Evolutionary conservation across 2,797 vertebrate genomes (phyloP).

Genomic region (Etheostoma perlongum): DNA sequence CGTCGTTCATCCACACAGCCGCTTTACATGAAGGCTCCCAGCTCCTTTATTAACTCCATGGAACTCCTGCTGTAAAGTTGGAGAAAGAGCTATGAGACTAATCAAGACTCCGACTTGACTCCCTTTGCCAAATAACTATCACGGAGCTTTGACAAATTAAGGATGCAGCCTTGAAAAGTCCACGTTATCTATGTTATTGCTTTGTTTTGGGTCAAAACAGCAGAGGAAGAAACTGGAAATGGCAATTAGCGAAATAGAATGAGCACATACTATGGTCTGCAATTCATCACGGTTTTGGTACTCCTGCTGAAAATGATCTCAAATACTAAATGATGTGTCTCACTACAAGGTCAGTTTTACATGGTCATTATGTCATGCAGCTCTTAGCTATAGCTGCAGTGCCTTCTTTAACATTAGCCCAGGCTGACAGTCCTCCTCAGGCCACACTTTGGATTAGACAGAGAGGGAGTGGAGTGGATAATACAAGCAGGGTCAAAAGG

Average conservation of each 20-base stretch:
- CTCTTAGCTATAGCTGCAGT: slow-evolving; percentile 6
- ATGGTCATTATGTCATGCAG: slow-evolving; percentile 36
- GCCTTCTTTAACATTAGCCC: slow-evolving; percentile 9
- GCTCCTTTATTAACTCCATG: slow-evolving; percentile 63
- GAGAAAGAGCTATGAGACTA: slow-evolving; percentile 65
- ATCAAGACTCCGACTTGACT: slow-evolving; percentile 54
- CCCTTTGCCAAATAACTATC: slow-evolving; percentile 74
- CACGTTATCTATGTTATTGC: slow-evolving; percentile 52
- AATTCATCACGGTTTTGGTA: slow-evolving; percentile 45
- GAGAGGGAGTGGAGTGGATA: slow-evolving; percentile 58
- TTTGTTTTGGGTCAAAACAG: slow-evolving; percentile 41
- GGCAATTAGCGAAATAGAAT: slow-evolving; percentile 56
- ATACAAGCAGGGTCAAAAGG: slow-evolving; percentile 69
- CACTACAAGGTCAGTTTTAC: slow-evolving; percentile 44
- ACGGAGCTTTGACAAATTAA: slow-evolving; percentile 59
- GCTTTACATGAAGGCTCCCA: slow-evolving; percentile 60
- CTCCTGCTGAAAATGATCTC: slow-evolving; percentile 47
- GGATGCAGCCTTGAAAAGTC: slow-evolving; percentile 60
- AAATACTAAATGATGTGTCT: slow-evolving; percentile 56
- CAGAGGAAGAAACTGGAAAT: slow-evolving; percentile 54
- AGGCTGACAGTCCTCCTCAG: slow-evolving; percentile 46
- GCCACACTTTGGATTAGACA: slow-evolving; percentile 49
- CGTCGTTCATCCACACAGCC: slow-evolving; percentile 55
- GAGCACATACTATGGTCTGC: slow-evolving; percentile 40
- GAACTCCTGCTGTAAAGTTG: slow-evolving; percentile 66